Base-by-base conservation (phyloP, 2,797 vertebrate species). In the Typhlichthys subterraneus region DNA sequence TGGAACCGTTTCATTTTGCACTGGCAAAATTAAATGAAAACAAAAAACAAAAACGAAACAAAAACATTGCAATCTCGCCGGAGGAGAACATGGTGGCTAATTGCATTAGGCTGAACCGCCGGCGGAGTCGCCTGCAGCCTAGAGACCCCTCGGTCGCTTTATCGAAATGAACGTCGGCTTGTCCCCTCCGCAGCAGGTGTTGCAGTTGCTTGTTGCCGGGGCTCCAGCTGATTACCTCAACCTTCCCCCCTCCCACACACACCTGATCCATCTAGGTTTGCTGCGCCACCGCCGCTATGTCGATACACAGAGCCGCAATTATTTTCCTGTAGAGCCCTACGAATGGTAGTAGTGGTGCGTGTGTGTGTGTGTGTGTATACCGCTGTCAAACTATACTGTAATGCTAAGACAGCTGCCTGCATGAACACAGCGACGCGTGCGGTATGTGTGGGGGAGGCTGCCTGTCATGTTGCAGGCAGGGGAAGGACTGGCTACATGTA, bases 21-120 rank as follows among this genome's bases (percentile, higher is more conserved):
- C 55, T 1, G 48, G 61, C 75, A 85, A 89, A 91, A 92, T 92
- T 84, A 92, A 90, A 90, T 87, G 88, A 81, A 87, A 89, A 88
- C 87, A 80, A 64, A 53, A 46, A 10, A 51, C 51, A 61, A 71
- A 51, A 69, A 59, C 75, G 72, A 85, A 88, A 92, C 88, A 23
- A 23, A 23, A 23, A 23, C 23, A 23, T 23, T 23, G 80, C 81
- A 87, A 85, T 92, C 86, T 81, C 80, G 84, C 80, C 70, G 65
- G 80, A 86, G 77, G 81, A 89, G 80, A 84, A 88, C 85, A 87
- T 80, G 80, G 80, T 66, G 56, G 77, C 86, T 91, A 91, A 91
- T 91, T 89, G 84, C 82, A 89, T 92, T 90, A 89, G 59, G 69
- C 70, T 79, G 72, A 85, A 83, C 76, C 69, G 84, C 85, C 57